Percentiles rank a stretch among this genome's conserved stretches.
phyloP scores from a whole-genome alignment of 1,140 invertebrate species.

The Aphelenchoides avenae region DNA sequence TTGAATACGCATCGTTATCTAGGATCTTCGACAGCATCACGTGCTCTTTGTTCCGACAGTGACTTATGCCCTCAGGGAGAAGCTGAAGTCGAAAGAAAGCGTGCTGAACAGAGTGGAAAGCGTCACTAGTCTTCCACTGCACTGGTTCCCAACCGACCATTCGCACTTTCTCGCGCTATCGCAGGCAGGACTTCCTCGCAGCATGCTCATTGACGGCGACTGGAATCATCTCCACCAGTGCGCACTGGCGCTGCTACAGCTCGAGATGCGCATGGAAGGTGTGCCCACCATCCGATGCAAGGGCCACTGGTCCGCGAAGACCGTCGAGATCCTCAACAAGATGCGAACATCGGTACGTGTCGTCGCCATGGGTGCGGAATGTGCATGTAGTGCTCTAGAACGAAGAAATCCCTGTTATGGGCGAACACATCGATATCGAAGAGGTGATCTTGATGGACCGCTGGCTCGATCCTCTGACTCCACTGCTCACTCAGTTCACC shows the following conservation, averaged over 20 bases:
- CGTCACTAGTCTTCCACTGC: slow-evolving; percentile 10
- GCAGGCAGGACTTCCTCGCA: slow-evolving; percentile 8
- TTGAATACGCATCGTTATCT: slow-evolving; percentile 7
- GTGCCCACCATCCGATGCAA: slow-evolving; percentile 10
- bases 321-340: slow-evolving; percentile 23
- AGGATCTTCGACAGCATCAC: slow-evolving; percentile 20
- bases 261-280: slow-evolving; percentile 13
- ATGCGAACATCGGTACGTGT: slow-evolving; percentile 11
- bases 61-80: slow-evolving; percentile 19
- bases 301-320: slow-evolving; percentile 25
- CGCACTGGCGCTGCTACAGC: slow-evolving; percentile 19
- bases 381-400: no score
- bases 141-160: slow-evolving; percentile 33
- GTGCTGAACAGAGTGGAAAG: slow-evolving; percentile 13
- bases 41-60: slow-evolving; percentile 25
- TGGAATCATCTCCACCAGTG: slow-evolving; percentile 32
- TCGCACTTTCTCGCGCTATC: slow-evolving; percentile 14
- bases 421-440: slow-evolving; percentile 21
- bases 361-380: not conserved
- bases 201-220: slow-evolving; percentile 10
- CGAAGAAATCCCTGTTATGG: not conserved
- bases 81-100: slow-evolving; percentile 13
- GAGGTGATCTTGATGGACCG: slow-evolving; percentile 77
- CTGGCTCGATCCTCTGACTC: slow-evolving; percentile 82
- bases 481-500: slow-evolving; percentile 86